These are phyloP conservation scores for Ephestia elutella DNA, from an alignment of 1,140 invertebrate genomes.

Conservation along the genomic window DNA sequence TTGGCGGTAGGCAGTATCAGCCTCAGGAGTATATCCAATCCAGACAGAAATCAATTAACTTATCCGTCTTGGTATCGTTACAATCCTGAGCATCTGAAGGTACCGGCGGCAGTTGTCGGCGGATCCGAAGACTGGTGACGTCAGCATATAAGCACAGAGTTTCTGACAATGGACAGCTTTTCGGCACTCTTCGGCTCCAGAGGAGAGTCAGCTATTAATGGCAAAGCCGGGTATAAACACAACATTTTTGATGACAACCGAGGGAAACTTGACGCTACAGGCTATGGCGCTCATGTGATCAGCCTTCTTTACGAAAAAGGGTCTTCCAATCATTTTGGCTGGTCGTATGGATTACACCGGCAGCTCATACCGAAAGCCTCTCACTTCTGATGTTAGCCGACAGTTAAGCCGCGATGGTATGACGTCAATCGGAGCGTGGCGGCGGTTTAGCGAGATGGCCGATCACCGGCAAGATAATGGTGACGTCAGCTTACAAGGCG, in stretches of 20 bases:
- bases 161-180: constrained; percentile 29
- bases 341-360: constrained; percentile 39
- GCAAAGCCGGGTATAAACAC: too few species aligned
- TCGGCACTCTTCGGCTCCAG: constrained; percentile 45
- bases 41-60: too few species aligned
- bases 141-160: constrained; percentile 29
- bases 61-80: background rate
- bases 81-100: background rate
- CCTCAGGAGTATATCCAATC: too few species aligned
- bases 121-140: constrained; percentile 21
- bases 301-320: constrained; percentile 33
- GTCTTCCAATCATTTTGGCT: constrained; percentile 37
- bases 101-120: background rate
- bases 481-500: background rate
- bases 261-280: too few species aligned
- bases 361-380: constrained; percentile 37
- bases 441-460: background rate
- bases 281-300: constrained; percentile 37
- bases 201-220: constrained; percentile 23
- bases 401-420: constrained; percentile 40
- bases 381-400: constrained; percentile 37
- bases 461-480: background rate
- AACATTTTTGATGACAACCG: too few species aligned
- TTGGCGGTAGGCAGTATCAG: too few species aligned
- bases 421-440: background rate